These are phyloP conservation scores for Furcifer pardalis DNA, from an alignment of 2,797 vertebrate genomes.

Conservation along the genomic window DNA sequence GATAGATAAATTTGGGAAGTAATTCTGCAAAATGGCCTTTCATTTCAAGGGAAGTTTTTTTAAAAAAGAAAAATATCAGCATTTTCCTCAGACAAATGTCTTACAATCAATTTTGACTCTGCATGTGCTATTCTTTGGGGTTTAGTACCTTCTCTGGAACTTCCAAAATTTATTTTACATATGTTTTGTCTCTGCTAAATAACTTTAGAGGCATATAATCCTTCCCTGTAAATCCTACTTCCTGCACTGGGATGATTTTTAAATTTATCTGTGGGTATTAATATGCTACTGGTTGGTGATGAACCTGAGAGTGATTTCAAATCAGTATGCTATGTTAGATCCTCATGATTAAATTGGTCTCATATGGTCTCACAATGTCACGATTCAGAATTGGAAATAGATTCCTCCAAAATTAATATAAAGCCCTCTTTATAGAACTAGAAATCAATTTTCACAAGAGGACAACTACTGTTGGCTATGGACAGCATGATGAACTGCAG, in stretches of 20 bases:
- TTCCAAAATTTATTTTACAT: neutral
- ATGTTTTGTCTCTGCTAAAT: neutral
- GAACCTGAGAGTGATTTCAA: neutral
- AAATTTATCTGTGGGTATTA: neutral
- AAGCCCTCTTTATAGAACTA: neutral
- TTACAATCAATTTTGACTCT: neutral
- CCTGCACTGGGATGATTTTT: neutral
- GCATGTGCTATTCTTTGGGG: neutral
- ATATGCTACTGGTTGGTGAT: neutral
- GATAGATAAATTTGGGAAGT: neutral
- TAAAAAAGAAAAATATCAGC: neutral
- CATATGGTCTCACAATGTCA: neutral
- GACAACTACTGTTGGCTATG: too few species aligned
- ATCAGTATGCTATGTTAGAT: too few species aligned
- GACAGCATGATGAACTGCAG: neutral
- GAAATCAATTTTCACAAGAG: too few species aligned
- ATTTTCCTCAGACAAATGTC: neutral
- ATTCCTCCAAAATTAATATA: neutral
- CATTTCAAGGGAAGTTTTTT: neutral
- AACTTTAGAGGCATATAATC: neutral
- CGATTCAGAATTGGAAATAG: neutral
- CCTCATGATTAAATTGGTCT: too few species aligned
- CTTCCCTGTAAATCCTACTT: neutral
- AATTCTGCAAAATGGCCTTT: neutral
- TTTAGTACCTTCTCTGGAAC: too few species aligned